A percentile compares a stretch with the other conserved stretches of the same genome.
These are phyloP conservation scores for Whitmania pigra DNA, from an alignment of 1,140 invertebrate species.

Conservation along the genomic window DNA sequence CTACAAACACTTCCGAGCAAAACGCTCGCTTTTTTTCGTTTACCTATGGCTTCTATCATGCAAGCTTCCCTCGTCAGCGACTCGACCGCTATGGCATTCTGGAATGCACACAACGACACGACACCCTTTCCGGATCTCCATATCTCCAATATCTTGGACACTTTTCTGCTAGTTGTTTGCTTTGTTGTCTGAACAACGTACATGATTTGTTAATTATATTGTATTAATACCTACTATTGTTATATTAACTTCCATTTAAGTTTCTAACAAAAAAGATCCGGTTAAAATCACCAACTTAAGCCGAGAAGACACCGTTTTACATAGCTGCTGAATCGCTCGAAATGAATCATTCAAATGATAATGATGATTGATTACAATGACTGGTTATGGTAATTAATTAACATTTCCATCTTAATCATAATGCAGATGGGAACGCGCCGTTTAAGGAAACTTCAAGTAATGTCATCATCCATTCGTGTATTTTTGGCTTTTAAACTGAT, in stretches of 20 bases:
- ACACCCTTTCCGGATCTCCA: slow-evolving; percentile 72
- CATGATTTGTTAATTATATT: too few relatives aligned
- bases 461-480: too few relatives aligned
- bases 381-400: too few relatives aligned
- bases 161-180: slow-evolving; percentile 46
- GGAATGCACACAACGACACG: slow-evolving; percentile 77
- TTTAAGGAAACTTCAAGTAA: too few relatives aligned
- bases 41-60: slow-evolving; percentile 75
- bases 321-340: not conserved
- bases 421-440: too few relatives aligned
- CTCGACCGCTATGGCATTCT: slow-evolving; percentile 76
- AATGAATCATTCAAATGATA: not conserved
- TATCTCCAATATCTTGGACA: slow-evolving; percentile 67
- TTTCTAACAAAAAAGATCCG: too few relatives aligned
- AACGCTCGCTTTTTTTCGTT: not conserved
- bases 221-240: too few relatives aligned
- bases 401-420: too few relatives aligned
- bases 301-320: not conserved
- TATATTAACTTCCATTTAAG: too few relatives aligned
- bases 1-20: not conserved
- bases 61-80: slow-evolving; percentile 81
- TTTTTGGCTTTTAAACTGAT: too few relatives aligned
- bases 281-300: too few relatives aligned
- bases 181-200: not conserved
- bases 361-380: too few relatives aligned